Evolutionary conservation across 2,888 invertebrate species (phyloP).

Genomic region (Netelia inedita): DNA sequence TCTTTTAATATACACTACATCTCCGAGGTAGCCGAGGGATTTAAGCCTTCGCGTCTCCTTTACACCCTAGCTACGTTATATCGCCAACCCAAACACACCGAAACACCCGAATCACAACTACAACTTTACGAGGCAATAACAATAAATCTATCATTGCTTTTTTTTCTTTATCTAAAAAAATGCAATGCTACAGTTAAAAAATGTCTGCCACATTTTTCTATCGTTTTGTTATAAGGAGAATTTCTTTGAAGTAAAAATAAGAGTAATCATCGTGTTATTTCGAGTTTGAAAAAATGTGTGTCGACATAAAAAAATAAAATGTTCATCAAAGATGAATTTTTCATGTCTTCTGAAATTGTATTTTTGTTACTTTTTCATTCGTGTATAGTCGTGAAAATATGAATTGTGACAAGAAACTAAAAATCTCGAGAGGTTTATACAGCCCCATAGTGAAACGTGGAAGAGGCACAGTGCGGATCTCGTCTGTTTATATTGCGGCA

Average conservation of each 20-base stretch:
- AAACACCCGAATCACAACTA: slow-evolving; percentile 40
- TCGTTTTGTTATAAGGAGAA: not conserved
- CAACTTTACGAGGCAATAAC: slow-evolving; percentile 56
- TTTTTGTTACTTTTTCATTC: not conserved
- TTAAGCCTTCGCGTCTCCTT: slow-evolving; percentile 70
- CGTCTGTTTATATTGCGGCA: slow-evolving; percentile 79
- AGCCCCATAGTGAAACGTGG: slow-evolving; percentile 50
- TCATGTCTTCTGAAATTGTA: not conserved
- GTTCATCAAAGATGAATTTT: slow-evolving; percentile 5
- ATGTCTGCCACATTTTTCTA: not conserved
- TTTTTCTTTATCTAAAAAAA: slow-evolving; percentile 48
- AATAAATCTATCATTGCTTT: slow-evolving; percentile 63
- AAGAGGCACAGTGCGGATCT: slow-evolving; percentile 73
- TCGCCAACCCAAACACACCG: slow-evolving; percentile 12
- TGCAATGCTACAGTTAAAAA: slow-evolving; percentile 22
- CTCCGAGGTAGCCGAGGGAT: slow-evolving; percentile 80
- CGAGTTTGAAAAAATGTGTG: not conserved
- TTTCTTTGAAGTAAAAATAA: no score
- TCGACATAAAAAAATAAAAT: not conserved
- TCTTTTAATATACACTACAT: slow-evolving; percentile 85
- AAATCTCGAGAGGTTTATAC: slow-evolving; percentile 36
- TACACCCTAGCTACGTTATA: not conserved
- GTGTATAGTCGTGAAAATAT: not conserved
- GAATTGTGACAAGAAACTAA: slow-evolving; percentile 14
- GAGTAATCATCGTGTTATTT: no score